These are phyloP conservation scores for Syncerus caffer DNA, from an alignment of 2,797 vertebrate species.

Conservation along the genomic window DNA sequence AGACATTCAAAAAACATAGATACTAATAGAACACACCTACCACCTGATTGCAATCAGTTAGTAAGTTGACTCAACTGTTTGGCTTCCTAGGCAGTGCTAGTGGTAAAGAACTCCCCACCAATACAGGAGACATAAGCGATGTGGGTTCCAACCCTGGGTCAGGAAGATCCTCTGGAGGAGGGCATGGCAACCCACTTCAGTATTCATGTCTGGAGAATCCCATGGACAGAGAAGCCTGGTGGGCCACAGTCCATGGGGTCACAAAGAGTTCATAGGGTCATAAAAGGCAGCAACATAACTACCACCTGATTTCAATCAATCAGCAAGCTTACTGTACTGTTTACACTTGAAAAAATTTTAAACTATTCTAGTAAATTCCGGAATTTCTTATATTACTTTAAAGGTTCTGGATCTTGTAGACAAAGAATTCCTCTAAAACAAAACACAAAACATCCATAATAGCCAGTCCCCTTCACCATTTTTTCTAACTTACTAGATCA, in stretches of 20 bases:
- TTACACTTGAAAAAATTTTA: not conserved
- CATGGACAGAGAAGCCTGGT: not conserved
- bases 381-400: constrained; percentile 30
- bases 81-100: not conserved
- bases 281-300: not conserved
- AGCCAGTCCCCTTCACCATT: not conserved
- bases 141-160: not conserved
- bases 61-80: not conserved
- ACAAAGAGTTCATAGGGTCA: not conserved
- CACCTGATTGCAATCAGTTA: not conserved
- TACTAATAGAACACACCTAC: not conserved
- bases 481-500: not conserved
- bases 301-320: not conserved
- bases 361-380: not conserved
- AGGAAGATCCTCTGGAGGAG: not conserved
- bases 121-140: not conserved
- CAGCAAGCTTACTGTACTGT: not conserved
- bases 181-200: not conserved
- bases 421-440: not conserved
- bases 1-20: not conserved
- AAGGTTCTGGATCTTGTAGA: constrained; percentile 4
- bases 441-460: not conserved
- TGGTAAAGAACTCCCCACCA: not conserved
- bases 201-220: not conserved
- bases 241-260: not conserved